These are phyloP conservation scores for Ochotona curzoniae DNA, from an alignment of 2,113 vertebrate species.

Conservation along the genomic window DNA sequence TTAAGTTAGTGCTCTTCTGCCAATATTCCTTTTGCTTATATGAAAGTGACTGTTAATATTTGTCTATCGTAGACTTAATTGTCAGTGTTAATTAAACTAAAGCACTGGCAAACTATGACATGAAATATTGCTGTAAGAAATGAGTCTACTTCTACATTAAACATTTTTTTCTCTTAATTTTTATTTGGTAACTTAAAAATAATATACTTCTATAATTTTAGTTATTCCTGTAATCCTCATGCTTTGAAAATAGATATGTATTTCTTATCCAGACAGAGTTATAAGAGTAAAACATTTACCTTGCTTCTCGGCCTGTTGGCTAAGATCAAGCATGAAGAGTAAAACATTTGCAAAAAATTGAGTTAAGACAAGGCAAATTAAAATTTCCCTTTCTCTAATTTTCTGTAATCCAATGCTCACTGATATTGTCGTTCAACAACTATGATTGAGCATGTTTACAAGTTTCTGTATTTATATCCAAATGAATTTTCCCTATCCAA, in stretches of 20 bases:
- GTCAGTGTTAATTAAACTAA: background rate
- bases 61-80: background rate
- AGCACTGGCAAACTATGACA: background rate
- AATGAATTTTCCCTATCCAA: background rate
- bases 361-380: background rate
- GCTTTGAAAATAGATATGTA: background rate
- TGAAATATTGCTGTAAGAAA: background rate
- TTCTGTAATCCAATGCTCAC: background rate
- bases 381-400: slow-evolving; percentile 9
- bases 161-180: background rate
- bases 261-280: background rate
- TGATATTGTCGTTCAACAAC: slow-evolving; percentile 30
- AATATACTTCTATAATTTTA: background rate
- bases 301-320: too few species aligned
- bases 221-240: background rate
- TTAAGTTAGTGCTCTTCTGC: background rate
- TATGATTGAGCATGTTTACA: background rate
- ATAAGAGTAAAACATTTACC: background rate
- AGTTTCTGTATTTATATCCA: background rate
- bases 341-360: slow-evolving; percentile 2
- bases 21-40: background rate
- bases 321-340: background rate
- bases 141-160: background rate
- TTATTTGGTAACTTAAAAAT: slow-evolving; percentile 25
- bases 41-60: background rate